Evolutionary conservation across 2,888 invertebrate species (phyloP).

Genomic region (Xestia sexstrigata): DNA sequence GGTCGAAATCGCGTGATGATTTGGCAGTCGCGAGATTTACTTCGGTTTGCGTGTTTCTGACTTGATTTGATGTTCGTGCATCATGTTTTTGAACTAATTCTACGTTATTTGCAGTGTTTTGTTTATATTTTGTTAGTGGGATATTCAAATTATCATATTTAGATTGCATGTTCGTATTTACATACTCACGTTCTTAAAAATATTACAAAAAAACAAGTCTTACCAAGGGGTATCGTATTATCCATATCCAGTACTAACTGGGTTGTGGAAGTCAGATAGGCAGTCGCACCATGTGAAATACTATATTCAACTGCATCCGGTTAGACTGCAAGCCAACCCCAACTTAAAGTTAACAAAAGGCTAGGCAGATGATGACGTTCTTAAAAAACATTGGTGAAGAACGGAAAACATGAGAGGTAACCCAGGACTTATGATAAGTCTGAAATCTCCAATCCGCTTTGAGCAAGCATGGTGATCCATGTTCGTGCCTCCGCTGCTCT

Average conservation of each 20-base stretch:
- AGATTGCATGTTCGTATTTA: constrained; percentile 1
- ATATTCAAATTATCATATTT: neutral
- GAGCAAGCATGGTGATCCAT: neutral
- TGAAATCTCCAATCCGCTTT: neutral
- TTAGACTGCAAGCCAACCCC: too few species aligned
- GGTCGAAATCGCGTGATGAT: constrained; percentile 50
- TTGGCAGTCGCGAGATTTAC: constrained; percentile 13
- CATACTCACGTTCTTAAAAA: neutral
- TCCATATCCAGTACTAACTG: too few species aligned
- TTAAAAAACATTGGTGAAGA: neutral
- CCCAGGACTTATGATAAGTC: neutral
- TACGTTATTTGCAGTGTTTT: constrained; percentile 15
- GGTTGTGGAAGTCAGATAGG: too few species aligned
- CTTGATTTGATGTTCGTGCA: constrained; percentile 21
- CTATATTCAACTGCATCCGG: too few species aligned
- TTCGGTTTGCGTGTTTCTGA: constrained; percentile 34
- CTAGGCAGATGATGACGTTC: neutral
- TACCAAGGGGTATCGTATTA: too few species aligned
- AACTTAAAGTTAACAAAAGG: too few species aligned
- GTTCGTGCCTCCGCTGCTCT: neutral
- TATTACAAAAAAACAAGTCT: too few species aligned
- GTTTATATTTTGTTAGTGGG: neutral
- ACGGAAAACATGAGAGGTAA: neutral
- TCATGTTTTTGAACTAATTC: constrained; percentile 8
- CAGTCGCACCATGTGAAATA: too few species aligned